Evolutionary conservation across 2,888 invertebrate species (phyloP), one percentile per base, ranked within the genome.

Genomic region (Pterostichus niger): DNA sequence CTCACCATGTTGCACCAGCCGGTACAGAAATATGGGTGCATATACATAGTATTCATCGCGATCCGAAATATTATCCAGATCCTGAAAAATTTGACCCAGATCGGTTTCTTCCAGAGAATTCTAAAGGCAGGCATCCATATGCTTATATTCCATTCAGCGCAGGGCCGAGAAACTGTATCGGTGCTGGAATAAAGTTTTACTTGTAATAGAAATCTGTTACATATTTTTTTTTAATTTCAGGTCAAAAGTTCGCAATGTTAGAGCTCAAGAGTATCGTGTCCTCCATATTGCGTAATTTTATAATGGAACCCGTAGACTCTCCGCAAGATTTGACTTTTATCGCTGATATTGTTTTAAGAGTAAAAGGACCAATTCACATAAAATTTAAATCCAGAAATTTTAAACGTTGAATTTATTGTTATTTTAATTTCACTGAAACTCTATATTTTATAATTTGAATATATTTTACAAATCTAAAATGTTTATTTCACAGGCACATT

Each of bases 31-130:
- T 92, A 0, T 92, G 92, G 85, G 89, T 94, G 10, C 91, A 92
- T 56, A 92, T 94, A 11, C 93, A 89, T 85, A 93, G 94, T 86
- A 86, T 94, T 7, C 95, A 95, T 88, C 91, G 93, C 6, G 91
- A 94, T 87, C 91, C 93, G 0, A 90, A 92, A 17, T 89, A 92
- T 76, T 96, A 92, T 89, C 91, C 93, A 0, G 91, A 95, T 85
- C 94, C 96, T 0, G 89, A 92, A 64, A 91, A 90, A 84, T 95
- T 94, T 87, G 92, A 94, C 87, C 95, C 95, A 0, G 94, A 95
- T 77, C 89, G 95, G 85, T 96, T 96, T 88, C 87, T 93, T 56
- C 92, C 93, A 0, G 93, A 95, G 86, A 92, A 92, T 85, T 88
- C 89, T 7, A 83, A 86, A 0, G 88, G 88, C 33, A 90, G 94